Conservation (phyloP, 2,888 invertebrate species). For the Sepiola atlantica region DNA sequence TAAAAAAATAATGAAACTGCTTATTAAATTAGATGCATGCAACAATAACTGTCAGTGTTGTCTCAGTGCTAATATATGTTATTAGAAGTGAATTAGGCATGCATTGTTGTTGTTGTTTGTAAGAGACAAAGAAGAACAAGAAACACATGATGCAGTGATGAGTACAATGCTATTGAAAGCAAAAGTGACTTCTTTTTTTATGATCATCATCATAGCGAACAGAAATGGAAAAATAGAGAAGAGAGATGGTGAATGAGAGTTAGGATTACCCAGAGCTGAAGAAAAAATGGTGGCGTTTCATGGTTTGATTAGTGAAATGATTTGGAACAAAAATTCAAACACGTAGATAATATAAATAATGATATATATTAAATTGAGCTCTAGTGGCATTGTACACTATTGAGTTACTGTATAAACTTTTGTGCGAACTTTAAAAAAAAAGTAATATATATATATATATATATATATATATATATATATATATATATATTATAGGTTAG, state of each 20-base stretch:
- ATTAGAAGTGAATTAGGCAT: background rate
- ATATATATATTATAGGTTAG: no score
- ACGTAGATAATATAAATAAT: background rate
- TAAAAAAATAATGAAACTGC: background rate
- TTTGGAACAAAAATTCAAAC: background rate
- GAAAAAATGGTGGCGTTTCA: background rate
- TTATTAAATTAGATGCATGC: background rate
- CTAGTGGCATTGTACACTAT: no score
- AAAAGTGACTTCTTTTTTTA: background rate
- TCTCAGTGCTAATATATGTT: background rate
- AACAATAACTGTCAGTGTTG: conserved; percentile 18
- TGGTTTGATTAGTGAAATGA: background rate
- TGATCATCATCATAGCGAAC: background rate
- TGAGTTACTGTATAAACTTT: no score
- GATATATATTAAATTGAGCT: no score
- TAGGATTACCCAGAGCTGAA: background rate
- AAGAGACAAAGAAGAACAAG: background rate
- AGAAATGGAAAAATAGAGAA: background rate
- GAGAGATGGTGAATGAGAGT: background rate
- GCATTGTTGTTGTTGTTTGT: background rate
- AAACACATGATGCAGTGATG: background rate
- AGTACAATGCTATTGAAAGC: background rate
- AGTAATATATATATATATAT: no score
- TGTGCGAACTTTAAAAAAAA: no score
- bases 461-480: no score